phyloP scores from a whole-genome alignment of 2,888 invertebrate species.

The Stramonita haemastoma region DNA sequence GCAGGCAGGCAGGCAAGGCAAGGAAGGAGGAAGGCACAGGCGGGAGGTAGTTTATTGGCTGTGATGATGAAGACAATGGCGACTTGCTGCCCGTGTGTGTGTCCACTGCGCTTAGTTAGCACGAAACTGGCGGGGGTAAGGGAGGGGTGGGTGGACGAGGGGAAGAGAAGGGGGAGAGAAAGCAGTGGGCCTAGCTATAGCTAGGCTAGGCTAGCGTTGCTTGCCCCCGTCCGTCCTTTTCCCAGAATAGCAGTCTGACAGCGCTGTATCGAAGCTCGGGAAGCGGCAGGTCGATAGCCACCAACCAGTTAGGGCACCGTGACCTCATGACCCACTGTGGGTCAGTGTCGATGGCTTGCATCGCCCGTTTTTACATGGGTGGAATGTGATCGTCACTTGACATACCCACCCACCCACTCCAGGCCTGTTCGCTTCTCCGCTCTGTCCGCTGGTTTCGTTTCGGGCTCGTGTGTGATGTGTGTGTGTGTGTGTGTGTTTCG shows the following conservation, averaged over 20 bases:
- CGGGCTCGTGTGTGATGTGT: too few relatives aligned
- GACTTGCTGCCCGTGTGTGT: background rate
- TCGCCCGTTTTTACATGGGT: background rate
- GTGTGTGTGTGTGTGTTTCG: too few relatives aligned
- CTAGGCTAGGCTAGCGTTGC: background rate
- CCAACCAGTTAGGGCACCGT: background rate
- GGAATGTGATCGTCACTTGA: too few relatives aligned
- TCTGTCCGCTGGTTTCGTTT: too few relatives aligned
- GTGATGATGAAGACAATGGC: constrained; percentile 12
- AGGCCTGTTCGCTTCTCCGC: too few relatives aligned
- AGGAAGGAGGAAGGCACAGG: background rate
- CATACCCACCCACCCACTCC: too few relatives aligned
- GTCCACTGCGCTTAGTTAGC: constrained; percentile 26
- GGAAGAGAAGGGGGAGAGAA: background rate
- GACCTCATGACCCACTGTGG: constrained; percentile 29
- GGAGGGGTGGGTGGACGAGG: background rate
- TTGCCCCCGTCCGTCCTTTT: background rate
- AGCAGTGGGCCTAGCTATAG: too few relatives aligned
- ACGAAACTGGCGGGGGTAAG: background rate
- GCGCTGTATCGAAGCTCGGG: constrained; percentile 36
- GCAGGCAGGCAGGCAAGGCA: background rate
- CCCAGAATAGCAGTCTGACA: constrained; percentile 32
- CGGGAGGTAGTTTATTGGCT: constrained; percentile 2
- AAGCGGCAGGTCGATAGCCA: constrained; percentile 30
- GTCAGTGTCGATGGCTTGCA: background rate